A percentile compares a stretch with the other conserved stretches of the same genome.
These are phyloP conservation scores for Chamaetylas fuelleborni DNA, from an alignment of 2,113 vertebrate species.

Conservation along the genomic window DNA sequence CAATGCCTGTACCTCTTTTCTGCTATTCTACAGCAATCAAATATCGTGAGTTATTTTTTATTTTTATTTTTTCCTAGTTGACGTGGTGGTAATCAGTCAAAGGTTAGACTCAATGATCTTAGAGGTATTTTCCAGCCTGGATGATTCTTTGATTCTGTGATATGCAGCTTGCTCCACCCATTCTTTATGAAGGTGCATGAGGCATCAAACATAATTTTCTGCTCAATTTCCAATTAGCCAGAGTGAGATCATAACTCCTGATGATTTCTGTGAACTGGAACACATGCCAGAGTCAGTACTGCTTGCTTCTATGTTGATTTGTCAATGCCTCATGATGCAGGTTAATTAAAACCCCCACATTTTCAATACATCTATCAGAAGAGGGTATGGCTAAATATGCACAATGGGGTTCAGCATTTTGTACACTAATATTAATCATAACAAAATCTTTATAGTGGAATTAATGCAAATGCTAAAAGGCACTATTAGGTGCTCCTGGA, in stretches of 20 bases:
- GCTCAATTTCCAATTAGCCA: neutral
- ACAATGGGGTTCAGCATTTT: rapidly evolving
- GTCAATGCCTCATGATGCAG: neutral
- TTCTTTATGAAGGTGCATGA: neutral
- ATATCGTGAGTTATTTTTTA: neutral
- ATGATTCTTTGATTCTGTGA: neutral
- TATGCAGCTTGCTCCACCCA: neutral
- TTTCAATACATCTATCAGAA: neutral
- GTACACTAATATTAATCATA: neutral
- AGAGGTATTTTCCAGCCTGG: neutral
- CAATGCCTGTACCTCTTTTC: neutral
- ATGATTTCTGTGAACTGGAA: neutral
- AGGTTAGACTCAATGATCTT: neutral
- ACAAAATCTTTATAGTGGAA: neutral
- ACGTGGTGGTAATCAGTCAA: neutral
- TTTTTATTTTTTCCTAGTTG: neutral
- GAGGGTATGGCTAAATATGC: neutral
- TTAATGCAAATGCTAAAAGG: neutral
- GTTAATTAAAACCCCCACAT: neutral
- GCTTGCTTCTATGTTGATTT: neutral
- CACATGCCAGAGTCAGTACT: neutral
- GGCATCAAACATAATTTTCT: neutral
- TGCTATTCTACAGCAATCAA: neutral
- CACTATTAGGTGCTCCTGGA: neutral
- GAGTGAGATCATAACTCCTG: neutral